Evolutionary conservation across 2,888 invertebrate genomes (phyloP), one percentile per base, ranked within the genome.

Genomic region (Eremobia ochroleuca): DNA sequence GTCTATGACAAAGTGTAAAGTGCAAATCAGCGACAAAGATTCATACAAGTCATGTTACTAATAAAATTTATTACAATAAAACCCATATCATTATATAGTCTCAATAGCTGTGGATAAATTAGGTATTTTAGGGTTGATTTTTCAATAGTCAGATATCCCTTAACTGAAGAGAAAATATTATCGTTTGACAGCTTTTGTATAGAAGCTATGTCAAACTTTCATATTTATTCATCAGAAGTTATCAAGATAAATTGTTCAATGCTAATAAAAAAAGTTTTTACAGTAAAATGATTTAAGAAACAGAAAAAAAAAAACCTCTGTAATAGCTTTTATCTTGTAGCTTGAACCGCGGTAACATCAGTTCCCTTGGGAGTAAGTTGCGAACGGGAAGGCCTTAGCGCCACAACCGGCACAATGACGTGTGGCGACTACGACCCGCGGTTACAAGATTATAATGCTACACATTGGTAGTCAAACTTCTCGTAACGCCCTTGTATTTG

Each of bases 331-430:
- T 21, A 5, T 77, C 72, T 74, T 62, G 0, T 74, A 40, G 25
- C 73, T 77, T 83, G 58, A 9, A 59, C 65, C 69, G 49, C 37
- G 5, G 40, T 78, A 70, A 59, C 74, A 77, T 82, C 59, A 78
- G 75, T 81, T 81, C 85, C 87, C 83, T 79, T 69, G 82, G 79
- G 89, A 76, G 80, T 81, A 83, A 88, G 82, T 87, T 87, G 85
- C 88, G 83, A 76, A 85, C 85, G 88, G 82, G 87, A 74, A 86
- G 87, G 87, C 88, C 76, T 82, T 74, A 82, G 78, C 79, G 83
- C 87, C 88, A 88, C 91, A 90, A 92, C 88, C 85, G 86, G 87
- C 82, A 77, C 79, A 78, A 86, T 92, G 90, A 91, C 91, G 91
- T 90, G 91, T 90, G 87, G 85, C 74, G 88, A 91, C 89, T 92